Conservation (phyloP, 2,797 vertebrate species). For the Girardinus metallicus region DNA sequence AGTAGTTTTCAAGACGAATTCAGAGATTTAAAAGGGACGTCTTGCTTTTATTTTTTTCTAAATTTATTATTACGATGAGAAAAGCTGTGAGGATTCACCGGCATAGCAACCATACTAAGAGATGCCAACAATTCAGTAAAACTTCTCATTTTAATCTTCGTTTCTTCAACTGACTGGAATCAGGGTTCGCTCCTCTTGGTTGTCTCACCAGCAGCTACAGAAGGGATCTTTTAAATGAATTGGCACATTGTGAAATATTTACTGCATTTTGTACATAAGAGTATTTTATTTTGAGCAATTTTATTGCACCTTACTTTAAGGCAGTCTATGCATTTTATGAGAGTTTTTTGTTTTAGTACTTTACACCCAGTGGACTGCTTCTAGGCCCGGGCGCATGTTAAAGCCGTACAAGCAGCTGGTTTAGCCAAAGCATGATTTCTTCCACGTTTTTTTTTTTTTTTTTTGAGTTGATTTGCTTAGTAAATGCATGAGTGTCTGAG, state of each 20-base stretch:
- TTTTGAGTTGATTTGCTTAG: constrained; percentile 52
- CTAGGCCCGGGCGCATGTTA: constrained; percentile 54
- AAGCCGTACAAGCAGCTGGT: constrained; percentile 61
- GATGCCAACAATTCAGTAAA: constrained; percentile 38
- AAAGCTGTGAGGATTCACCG: constrained; percentile 61
- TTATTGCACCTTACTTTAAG: constrained; percentile 76
- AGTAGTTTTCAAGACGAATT: constrained; percentile 54
- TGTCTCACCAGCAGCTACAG: constrained; percentile 71
- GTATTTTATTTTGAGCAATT: constrained; percentile 76
- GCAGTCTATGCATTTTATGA: constrained; percentile 79
- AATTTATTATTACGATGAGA: constrained; percentile 51
- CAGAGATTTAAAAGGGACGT: constrained; percentile 69
- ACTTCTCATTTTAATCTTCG: background rate
- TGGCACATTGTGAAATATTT: constrained; percentile 73
- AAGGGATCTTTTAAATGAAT: constrained; percentile 74
- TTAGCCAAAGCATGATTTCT: constrained; percentile 75
- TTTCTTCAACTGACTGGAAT: constrained; percentile 65
- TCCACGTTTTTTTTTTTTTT: constrained; percentile 62
- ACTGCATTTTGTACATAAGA: constrained; percentile 76
- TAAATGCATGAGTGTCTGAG: constrained; percentile 37
- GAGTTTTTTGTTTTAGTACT: constrained; percentile 58
- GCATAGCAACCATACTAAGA: constrained; percentile 45
- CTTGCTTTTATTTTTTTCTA: constrained; percentile 39
- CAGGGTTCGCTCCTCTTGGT: constrained; percentile 69
- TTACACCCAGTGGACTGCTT: constrained; percentile 48